Percentiles rank a stretch among this genome's conserved stretches.
Evolutionary conservation across 2,113 vertebrate genomes (phyloP).

Genomic region (Thamnaconus septentrionalis): DNA sequence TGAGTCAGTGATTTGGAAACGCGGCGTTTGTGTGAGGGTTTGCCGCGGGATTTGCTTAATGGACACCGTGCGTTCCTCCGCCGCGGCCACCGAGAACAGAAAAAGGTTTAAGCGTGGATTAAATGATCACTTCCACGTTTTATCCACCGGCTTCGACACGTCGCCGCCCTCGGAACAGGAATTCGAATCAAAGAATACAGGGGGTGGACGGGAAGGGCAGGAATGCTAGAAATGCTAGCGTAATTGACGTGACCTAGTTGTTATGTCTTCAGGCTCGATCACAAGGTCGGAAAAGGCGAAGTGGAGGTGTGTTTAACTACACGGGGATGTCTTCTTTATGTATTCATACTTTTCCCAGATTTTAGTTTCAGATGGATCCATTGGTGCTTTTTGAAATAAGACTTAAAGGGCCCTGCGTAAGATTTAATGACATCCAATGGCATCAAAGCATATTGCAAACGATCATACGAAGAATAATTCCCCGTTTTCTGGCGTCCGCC

Average conservation of each 20-base stretch:
- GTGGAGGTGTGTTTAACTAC: too few species aligned
- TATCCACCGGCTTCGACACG: not conserved
- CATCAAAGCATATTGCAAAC: too few species aligned
- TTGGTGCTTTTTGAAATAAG: too few species aligned
- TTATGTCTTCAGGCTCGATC: not conserved
- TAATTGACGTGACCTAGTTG: not conserved
- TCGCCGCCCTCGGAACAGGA: too few species aligned
- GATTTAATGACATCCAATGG: too few species aligned
- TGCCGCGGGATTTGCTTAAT: conserved; percentile 37
- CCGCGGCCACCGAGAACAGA: conserved; percentile 18
- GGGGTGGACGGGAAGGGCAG: not conserved
- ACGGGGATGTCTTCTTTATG: too few species aligned
- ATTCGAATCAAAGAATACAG: not conserved
- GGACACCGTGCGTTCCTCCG: conserved; percentile 2
- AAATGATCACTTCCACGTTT: not conserved
- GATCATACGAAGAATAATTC: too few species aligned
- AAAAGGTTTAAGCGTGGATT: not conserved
- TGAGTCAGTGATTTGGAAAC: conserved; percentile 45
- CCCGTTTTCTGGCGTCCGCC: too few species aligned
- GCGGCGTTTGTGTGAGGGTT: conserved; percentile 24
- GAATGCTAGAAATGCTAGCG: not conserved
- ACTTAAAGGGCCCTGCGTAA: too few species aligned
- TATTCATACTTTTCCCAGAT: too few species aligned
- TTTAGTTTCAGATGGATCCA: not conserved
- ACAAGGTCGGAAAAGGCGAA: too few species aligned